Evolutionary conservation across 2,888 invertebrate species (phyloP), one percentile per base, ranked within the genome.

Genomic region (Drosophila ochracea): DNA sequence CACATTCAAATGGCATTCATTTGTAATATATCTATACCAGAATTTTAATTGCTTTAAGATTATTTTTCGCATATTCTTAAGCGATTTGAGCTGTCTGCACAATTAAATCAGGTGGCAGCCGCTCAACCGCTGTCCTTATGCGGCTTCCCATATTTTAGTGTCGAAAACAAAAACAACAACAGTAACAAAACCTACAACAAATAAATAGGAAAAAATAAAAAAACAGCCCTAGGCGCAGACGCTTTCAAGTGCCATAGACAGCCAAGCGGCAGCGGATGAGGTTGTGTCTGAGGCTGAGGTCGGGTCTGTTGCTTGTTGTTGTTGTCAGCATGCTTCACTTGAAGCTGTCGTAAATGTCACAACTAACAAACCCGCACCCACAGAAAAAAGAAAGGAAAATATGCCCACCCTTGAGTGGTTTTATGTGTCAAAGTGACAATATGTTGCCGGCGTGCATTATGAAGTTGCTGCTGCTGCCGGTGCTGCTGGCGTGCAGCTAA

Each of bases 351-450:
- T 88, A 90, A 83, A 83, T 84, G 89, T 83, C 91, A 86, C 78
- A 80, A 73, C 83, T 82, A 69, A 78, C 73, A 82, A 63, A 58
- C 73, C 54, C 60, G 25, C 70, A 68, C 43, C 57, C 47, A 82
- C 67, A 61, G 58, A 30, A 66, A 50, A 30, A 54, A 57, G 41
- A 33, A 52, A 39, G 43, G 33, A 82, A 72, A 67, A 75, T 69
- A 58, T 73, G 62, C 57, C 83, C 82, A 74, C 74, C 74, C 82
- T 77, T 78, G 80, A 82, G 89, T 83, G 90, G 85, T 83, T 85
- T 89, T 90, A 78, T 89, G 89, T 91, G 91, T 82, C 91, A 90
- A 91, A 91, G 90, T 85, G 88, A 90, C 91, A 91, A 91, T 89
- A 91, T 91, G 90, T 88, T 82, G 89, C 79, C 62, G 84, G 76